Evolutionary conservation across 2,797 vertebrate genomes (phyloP).

Genomic region (Tolypeutes matacus): DNA sequence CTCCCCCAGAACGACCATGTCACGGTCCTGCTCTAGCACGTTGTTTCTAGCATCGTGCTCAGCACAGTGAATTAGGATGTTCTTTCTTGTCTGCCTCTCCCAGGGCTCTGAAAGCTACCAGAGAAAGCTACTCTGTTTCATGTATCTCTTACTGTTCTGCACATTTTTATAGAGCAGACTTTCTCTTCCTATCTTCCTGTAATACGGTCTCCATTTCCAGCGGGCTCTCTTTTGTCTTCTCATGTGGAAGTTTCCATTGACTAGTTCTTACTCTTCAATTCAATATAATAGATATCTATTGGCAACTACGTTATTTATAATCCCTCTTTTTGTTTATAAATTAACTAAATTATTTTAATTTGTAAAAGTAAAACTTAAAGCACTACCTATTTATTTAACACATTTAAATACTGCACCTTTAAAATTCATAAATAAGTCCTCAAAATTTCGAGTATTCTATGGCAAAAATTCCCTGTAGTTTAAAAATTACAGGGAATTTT

Average conservation of each 20-base stretch:
- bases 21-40: not conserved
- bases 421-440: not conserved
- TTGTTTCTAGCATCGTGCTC: not conserved
- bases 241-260: not conserved
- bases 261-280: constrained; percentile 34
- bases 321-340: not conserved
- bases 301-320: not conserved
- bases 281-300: not conserved
- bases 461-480: not conserved
- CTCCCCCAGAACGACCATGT: not conserved
- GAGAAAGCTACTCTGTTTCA: not conserved
- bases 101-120: not conserved
- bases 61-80: fast-evolving
- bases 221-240: not conserved
- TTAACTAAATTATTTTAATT: constrained; percentile 39
- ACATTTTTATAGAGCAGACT: not conserved
- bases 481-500: not conserved
- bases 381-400: not conserved
- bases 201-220: not conserved
- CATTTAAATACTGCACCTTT: too few species aligned
- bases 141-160: not conserved
- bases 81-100: not conserved
- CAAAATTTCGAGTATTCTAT: not conserved
- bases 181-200: not conserved
- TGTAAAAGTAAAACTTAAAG: constrained; percentile 20